phyloP scores from a whole-genome alignment of 2,797 vertebrate species.

The Silurus lanzhouensis region DNA sequence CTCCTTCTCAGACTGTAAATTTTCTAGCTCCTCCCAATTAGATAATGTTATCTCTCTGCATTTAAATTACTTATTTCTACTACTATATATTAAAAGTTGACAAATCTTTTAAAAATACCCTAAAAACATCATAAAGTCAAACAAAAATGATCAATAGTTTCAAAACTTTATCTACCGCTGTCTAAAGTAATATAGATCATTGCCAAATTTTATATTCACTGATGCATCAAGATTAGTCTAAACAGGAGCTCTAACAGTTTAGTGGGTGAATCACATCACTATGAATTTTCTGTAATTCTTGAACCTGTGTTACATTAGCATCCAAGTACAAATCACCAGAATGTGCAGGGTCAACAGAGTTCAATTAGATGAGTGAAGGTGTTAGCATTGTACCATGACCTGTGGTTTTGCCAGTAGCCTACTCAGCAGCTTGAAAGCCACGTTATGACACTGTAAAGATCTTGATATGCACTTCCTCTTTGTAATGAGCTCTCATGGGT shows the following conservation, averaged over 20 bases:
- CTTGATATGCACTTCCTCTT: neutral
- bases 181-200: neutral
- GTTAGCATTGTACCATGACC: neutral
- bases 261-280: neutral
- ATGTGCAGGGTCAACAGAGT: neutral
- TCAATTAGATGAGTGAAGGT: neutral
- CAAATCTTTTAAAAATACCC: neutral
- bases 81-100: neutral
- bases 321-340: neutral
- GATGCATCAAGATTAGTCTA: neutral
- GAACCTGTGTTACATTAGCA: neutral
- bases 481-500: neutral
- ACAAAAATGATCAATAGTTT: neutral
- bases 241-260: neutral
- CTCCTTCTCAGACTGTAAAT: conserved; percentile 62
- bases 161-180: neutral
- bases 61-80: conserved; percentile 54
- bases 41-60: conserved; percentile 66
- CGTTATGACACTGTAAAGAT: neutral
- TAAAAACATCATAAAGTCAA: neutral
- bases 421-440: neutral
- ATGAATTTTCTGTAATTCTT: neutral
- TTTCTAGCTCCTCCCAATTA: conserved; percentile 61
- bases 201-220: neutral
- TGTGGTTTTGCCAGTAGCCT: neutral